phyloP scores from a whole-genome alignment of 2,888 invertebrate species.

The Philopedon plagiatum region DNA sequence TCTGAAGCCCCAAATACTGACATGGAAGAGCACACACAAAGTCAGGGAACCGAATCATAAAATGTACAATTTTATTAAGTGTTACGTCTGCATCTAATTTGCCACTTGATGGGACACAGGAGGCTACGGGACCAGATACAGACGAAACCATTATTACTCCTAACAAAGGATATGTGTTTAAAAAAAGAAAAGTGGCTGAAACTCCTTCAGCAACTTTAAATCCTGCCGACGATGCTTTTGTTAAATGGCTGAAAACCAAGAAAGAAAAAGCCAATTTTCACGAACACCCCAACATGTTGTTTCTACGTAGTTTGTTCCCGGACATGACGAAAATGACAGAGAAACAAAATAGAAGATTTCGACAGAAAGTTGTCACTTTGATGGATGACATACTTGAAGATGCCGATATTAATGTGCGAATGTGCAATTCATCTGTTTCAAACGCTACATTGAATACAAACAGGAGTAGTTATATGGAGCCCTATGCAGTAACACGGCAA shows the following conservation, averaged over 20 bases:
- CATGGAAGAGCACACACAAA: too few species aligned
- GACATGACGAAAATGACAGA: slow-evolving; percentile 45
- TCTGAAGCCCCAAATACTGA: background rate
- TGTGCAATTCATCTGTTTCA: too few species aligned
- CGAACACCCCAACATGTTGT: slow-evolving; percentile 41
- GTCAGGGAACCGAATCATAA: too few species aligned
- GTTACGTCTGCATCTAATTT: background rate
- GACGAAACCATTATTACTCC: background rate
- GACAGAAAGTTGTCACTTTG: slow-evolving; percentile 35
- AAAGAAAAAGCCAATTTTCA: slow-evolving; percentile 2
- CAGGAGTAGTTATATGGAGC: too few species aligned
- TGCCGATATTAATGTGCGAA: too few species aligned
- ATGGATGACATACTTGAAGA: slow-evolving; percentile 43
- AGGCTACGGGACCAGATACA: too few species aligned
- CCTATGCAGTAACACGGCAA: too few species aligned
- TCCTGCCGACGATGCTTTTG: slow-evolving; percentile 19
- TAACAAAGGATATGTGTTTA: background rate
- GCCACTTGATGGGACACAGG: background rate
- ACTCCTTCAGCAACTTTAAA: too few species aligned
- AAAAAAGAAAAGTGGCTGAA: background rate
- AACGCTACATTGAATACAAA: too few species aligned
- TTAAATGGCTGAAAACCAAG: slow-evolving; percentile 21
- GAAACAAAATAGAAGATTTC: slow-evolving; percentile 40
- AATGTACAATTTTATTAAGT: too few species aligned
- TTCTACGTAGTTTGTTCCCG: slow-evolving; percentile 41